Evolutionary conservation across 2,797 vertebrate species (phyloP).

Genomic region (Chiroxiphia lanceolata): DNA sequence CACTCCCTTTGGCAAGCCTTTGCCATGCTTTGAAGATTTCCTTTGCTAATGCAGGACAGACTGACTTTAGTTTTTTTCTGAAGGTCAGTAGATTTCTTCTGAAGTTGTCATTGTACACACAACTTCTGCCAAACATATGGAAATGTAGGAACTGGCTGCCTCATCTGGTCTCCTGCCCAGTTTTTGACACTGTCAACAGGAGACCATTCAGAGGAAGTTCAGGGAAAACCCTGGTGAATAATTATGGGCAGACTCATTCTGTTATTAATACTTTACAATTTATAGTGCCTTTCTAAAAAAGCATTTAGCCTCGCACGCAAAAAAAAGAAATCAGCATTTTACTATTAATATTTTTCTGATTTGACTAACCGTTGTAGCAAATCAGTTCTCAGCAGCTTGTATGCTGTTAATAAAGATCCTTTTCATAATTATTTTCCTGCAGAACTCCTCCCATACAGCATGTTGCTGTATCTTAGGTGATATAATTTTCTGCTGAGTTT

Average conservation of each 20-base stretch:
- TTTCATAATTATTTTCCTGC: neutral
- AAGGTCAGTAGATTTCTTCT: neutral
- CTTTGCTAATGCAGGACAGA: neutral
- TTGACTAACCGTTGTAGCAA: neutral
- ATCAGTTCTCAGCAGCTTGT: neutral
- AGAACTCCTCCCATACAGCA: neutral
- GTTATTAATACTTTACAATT: neutral
- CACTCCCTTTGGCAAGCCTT: neutral
- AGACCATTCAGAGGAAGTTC: slow-evolving; percentile 27
- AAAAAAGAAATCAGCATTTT: neutral
- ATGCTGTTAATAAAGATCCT: neutral
- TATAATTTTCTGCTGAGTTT: neutral
- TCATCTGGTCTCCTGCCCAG: neutral
- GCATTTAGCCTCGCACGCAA: neutral
- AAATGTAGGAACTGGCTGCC: neutral
- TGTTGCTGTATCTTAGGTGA: neutral
- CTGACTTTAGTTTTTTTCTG: neutral
- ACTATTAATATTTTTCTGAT: neutral
- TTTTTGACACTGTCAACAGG: neutral
- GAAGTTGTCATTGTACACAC: neutral
- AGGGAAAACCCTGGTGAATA: slow-evolving; percentile 12
- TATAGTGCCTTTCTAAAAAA: neutral
- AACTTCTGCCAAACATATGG: slow-evolving; percentile 23
- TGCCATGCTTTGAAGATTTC: neutral
- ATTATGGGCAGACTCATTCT: neutral